Evolutionary conservation across 2,888 invertebrate genomes (phyloP).

Genomic region (Anticlea derivata): DNA sequence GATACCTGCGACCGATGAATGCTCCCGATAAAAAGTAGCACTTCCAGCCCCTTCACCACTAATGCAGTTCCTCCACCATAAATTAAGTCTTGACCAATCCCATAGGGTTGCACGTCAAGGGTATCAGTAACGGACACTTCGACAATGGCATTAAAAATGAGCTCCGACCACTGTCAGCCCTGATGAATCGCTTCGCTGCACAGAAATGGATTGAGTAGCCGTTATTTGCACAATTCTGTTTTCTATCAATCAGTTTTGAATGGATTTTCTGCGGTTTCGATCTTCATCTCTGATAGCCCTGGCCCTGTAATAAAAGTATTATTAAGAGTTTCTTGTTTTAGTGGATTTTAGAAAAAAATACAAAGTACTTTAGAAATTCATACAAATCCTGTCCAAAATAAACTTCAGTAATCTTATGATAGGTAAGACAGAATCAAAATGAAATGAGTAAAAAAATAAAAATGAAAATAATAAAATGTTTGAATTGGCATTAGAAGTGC

Average conservation of each 20-base stretch:
- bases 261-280: slow-evolving; percentile 1
- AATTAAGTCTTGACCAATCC: slow-evolving; percentile 66
- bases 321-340: too few species aligned
- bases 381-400: too few species aligned
- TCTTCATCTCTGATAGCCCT: neutral
- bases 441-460: too few species aligned
- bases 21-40: slow-evolving; percentile 15
- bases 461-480: too few species aligned
- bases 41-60: slow-evolving; percentile 17
- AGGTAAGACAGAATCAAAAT: too few species aligned
- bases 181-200: slow-evolving; percentile 65
- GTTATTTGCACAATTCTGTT: slow-evolving; percentile 40
- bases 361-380: too few species aligned
- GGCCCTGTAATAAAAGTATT: too few species aligned
- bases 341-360: too few species aligned
- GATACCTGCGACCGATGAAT: slow-evolving; percentile 2
- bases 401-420: too few species aligned
- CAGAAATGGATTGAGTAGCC: slow-evolving; percentile 35
- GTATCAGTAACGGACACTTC: slow-evolving; percentile 60
- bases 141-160: slow-evolving; percentile 80
- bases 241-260: slow-evolving; percentile 35
- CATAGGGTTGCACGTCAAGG: slow-evolving; percentile 46
- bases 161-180: slow-evolving; percentile 61
- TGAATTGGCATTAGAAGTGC: too few species aligned
- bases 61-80: slow-evolving; percentile 50